Conservation (phyloP, 2,113 vertebrate species). For the Embiotoca jacksoni region DNA sequence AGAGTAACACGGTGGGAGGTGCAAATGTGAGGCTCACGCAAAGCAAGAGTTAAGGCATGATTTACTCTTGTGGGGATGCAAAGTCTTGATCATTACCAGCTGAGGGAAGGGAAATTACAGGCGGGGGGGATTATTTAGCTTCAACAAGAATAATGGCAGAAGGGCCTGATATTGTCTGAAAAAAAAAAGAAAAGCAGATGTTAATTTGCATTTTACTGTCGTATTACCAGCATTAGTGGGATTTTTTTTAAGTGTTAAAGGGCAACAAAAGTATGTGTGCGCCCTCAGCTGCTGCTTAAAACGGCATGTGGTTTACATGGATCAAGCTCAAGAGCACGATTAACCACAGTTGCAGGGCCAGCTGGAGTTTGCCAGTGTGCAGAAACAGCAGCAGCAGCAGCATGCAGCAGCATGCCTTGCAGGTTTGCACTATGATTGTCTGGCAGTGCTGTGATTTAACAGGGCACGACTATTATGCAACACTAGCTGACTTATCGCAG, state of each 20-base stretch:
- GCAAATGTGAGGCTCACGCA: constrained; percentile 11
- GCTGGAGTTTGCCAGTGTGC: constrained; percentile 21
- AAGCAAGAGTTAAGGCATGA: neutral
- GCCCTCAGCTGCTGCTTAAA: constrained; percentile 14
- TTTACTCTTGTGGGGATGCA: constrained; percentile 40
- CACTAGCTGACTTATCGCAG: constrained; percentile 68
- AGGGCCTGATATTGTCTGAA: constrained; percentile 33
- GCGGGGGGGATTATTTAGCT: neutral
- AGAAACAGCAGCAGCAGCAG: constrained; percentile 53
- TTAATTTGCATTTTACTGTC: constrained; percentile 11
- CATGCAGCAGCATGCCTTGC: constrained; percentile 51
- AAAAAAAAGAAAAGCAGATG: constrained; percentile 39
- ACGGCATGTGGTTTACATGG: constrained; percentile 24
- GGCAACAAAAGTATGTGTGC: constrained; percentile 17
- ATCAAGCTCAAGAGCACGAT: constrained; percentile 7
- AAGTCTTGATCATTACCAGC: constrained; percentile 41
- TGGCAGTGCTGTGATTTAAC: constrained; percentile 60
- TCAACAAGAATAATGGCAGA: neutral
- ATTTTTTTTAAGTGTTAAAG: neutral
- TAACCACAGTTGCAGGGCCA: constrained; percentile 35
- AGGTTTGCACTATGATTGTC: constrained; percentile 54
- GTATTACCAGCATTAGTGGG: neutral
- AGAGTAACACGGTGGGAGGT: neutral
- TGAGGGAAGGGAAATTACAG: no score
- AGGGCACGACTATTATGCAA: constrained; percentile 67